A percentile compares a stretch with the other conserved stretches of the same genome.
Conservation (phyloP, 2,113 vertebrate species). For the Hystrix cristata region DNA sequence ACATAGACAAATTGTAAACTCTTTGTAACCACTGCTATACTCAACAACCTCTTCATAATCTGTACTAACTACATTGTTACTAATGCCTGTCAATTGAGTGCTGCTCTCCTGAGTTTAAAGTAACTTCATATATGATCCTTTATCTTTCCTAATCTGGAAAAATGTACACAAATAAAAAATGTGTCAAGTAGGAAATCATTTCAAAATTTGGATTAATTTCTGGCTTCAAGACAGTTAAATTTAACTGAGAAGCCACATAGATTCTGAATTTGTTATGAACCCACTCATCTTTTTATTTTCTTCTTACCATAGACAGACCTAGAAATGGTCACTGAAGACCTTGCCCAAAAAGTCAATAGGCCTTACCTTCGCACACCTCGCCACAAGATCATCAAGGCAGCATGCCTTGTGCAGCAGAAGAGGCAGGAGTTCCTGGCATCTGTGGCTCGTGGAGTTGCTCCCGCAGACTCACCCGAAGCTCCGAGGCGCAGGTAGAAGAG, state of each 20-base stretch:
- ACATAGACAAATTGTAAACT: background rate
- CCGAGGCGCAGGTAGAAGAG: conserved; percentile 94
- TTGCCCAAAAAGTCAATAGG: conserved; percentile 99
- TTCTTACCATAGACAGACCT: conserved; percentile 93
- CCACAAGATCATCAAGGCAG: conserved; percentile 98
- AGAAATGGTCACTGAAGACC: conserved; percentile 99
- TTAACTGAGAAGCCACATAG: conserved; percentile 42
- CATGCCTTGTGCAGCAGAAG: conserved; percentile 98
- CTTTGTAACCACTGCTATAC: background rate
- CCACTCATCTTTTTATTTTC: background rate
- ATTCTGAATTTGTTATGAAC: conserved; percentile 21
- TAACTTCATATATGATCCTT: background rate
- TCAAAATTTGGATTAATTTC: conserved; percentile 61
- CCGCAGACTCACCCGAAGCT: conserved; percentile 97
- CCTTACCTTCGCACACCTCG: conserved; percentile 98
- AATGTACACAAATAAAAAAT: conserved; percentile 25
- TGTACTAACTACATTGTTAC: background rate
- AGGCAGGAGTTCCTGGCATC: conserved; percentile 98
- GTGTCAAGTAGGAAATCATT: conserved; percentile 27
- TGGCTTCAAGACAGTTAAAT: conserved; percentile 34
- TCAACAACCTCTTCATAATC: background rate
- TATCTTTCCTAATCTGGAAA: conserved; percentile 18
- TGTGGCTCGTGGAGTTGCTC: conserved; percentile 97
- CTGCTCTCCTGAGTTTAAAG: conserved; percentile 2
- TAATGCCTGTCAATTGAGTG: background rate